phyloP scores from a whole-genome alignment of 2,113 vertebrate species.

The Gymnarchus niloticus region DNA sequence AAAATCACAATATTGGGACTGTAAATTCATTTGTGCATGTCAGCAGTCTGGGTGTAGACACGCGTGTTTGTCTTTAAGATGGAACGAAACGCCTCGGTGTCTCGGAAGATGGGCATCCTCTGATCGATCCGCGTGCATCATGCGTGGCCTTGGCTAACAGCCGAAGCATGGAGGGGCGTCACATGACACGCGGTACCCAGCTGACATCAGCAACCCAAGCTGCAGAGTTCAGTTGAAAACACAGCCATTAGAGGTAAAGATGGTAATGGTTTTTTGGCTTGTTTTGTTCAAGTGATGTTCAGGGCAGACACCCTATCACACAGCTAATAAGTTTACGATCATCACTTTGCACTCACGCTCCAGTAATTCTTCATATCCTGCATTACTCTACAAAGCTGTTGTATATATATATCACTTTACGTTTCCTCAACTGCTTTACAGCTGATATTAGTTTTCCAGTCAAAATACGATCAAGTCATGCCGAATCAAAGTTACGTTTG shows the following conservation, averaged over 20 bases:
- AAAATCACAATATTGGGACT: background rate
- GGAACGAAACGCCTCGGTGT: background rate
- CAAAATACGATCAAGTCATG: slow-evolving; percentile 47
- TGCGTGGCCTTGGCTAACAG: background rate
- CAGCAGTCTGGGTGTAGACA: background rate
- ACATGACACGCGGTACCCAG: background rate
- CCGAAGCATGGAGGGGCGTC: background rate
- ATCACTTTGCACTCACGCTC: background rate
- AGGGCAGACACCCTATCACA: background rate
- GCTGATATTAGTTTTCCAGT: slow-evolving; percentile 43
- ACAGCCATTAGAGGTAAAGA: background rate
- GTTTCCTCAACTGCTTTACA: background rate
- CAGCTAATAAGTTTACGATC: background rate
- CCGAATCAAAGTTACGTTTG: slow-evolving; percentile 47
- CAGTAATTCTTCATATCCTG: background rate
- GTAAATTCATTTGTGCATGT: background rate
- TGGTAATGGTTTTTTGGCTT: background rate
- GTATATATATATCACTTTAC: background rate
- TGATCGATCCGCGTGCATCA: background rate
- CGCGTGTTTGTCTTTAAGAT: background rate
- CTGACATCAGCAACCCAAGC: background rate
- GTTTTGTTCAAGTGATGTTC: background rate
- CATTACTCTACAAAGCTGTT: background rate
- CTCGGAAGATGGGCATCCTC: background rate
- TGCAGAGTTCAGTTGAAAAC: background rate